phyloP scores from a whole-genome alignment of 2,797 vertebrate genomes.

The Cryptoprocta ferox region DNA sequence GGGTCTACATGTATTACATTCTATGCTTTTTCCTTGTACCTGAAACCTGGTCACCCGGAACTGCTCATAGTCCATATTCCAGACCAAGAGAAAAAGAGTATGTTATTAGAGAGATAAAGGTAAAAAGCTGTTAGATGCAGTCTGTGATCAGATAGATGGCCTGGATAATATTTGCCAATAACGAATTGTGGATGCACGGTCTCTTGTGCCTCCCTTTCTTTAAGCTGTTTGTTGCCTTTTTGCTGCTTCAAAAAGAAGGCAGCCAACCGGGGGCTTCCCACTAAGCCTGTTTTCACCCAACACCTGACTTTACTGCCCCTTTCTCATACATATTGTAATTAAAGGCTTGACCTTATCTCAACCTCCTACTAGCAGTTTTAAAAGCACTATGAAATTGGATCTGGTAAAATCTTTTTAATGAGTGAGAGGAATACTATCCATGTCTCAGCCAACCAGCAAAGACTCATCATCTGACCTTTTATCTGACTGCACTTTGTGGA shows the following conservation, averaged over 20 bases:
- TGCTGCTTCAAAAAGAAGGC: background rate
- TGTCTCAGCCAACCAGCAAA: background rate
- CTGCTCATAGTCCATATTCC: background rate
- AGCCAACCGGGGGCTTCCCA: background rate
- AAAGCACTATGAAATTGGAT: background rate
- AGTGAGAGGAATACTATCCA: background rate
- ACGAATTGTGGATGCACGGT: background rate
- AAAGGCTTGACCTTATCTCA: background rate
- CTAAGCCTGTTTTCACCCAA: background rate
- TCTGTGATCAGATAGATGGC: background rate
- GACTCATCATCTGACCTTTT: background rate
- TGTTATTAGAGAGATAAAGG: background rate
- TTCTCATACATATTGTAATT: background rate
- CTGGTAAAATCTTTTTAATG: background rate
- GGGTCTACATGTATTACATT: background rate
- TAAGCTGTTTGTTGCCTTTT: background rate
- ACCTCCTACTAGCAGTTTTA: background rate
- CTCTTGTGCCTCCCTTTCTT: background rate
- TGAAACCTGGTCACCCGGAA: background rate
- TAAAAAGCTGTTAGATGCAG: background rate
- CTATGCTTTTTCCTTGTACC: background rate
- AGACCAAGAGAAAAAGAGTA: constrained; percentile 10
- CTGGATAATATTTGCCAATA: background rate
- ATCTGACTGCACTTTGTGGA: background rate
- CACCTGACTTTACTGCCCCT: background rate